A percentile compares a stretch with the other conserved stretches of the same genome.
These are phyloP conservation scores for Sanderia malayensis DNA, from an alignment of 30 jellyfish, hydroid and myxozoan genomes.

Conservation along the genomic window DNA sequence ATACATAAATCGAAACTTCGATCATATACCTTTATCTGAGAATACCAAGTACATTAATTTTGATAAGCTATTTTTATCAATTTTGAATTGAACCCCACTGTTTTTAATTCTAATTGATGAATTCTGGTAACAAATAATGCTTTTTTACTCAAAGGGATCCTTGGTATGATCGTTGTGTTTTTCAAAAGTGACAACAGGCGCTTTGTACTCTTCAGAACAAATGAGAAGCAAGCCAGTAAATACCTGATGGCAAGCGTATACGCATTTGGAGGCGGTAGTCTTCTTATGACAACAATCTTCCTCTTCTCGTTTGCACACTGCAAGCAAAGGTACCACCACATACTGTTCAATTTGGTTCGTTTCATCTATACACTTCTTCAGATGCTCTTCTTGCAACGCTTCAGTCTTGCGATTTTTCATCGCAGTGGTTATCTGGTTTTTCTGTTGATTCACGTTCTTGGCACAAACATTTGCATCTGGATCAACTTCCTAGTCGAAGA, in stretches of 20 bases:
- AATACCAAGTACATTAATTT: too few relatives aligned
- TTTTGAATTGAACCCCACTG: too few relatives aligned
- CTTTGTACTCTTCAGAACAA: slow-evolving; percentile 11
- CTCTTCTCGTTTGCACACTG: slow-evolving; percentile 40
- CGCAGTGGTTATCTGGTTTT: slow-evolving; percentile 4
- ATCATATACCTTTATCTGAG: too few relatives aligned
- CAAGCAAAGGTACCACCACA: slow-evolving; percentile 7
- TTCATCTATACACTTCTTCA: slow-evolving; percentile 23
- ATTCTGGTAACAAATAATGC: too few relatives aligned
- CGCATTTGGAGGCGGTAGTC: slow-evolving; percentile 60
- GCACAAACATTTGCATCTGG: slow-evolving; percentile 40
- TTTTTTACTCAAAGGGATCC: slow-evolving; percentile 9
- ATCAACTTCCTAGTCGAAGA: slow-evolving; percentile 23
- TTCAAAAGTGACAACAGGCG: not conserved
- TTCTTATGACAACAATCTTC: slow-evolving; percentile 13
- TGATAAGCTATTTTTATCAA: too few relatives aligned
- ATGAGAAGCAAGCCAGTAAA: slow-evolving; percentile 35
- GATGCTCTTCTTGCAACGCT: slow-evolving; percentile 45
- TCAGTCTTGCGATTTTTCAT: slow-evolving; percentile 19
- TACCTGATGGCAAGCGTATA: slow-evolving; percentile 52
- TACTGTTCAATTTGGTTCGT: slow-evolving; percentile 4
- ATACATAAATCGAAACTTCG: too few relatives aligned
- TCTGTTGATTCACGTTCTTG: slow-evolving; percentile 45
- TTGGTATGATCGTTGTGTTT: slow-evolving; percentile 30
- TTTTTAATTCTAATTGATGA: too few relatives aligned